A percentile compares a stretch with the other conserved stretches of the same genome.
Evolutionary conservation across 2,797 vertebrate genomes (phyloP).

Genomic region (Novumbra hubbsi): DNA sequence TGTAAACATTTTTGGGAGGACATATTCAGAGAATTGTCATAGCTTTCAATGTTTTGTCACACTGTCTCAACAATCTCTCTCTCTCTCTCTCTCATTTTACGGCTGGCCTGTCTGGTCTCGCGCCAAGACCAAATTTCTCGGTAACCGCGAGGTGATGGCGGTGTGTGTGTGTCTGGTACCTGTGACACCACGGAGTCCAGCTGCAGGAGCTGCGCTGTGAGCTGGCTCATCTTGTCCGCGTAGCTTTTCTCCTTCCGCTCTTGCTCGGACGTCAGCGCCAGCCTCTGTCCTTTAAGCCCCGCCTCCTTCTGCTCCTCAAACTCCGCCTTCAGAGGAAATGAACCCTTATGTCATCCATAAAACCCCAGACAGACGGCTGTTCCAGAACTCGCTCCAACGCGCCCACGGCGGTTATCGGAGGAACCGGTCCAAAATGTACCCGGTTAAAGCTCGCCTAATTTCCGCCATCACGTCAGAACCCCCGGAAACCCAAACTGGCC

Average conservation of each 20-base stretch:
- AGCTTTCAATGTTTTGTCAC: neutral
- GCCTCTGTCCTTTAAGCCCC: conserved; percentile 66
- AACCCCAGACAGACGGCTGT: neutral
- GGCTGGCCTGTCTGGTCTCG: neutral
- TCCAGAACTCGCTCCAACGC: conserved; percentile 3
- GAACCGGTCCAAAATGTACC: conserved; percentile 7
- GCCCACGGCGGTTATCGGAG: conserved; percentile 3
- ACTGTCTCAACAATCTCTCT: neutral
- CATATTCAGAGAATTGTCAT: too few relatives aligned
- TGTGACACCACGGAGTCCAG: conserved; percentile 72
- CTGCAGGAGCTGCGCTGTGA: conserved; percentile 78
- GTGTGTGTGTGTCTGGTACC: conserved; percentile 61
- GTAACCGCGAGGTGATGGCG: neutral
- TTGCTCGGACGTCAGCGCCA: conserved; percentile 59
- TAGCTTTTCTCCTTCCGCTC: conserved; percentile 67
- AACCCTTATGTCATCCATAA: neutral
- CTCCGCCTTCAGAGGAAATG: conserved; percentile 69
- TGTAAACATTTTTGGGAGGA: neutral
- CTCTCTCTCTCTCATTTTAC: neutral
- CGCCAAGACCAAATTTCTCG: neutral
- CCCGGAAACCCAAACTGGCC: conserved; percentile 1
- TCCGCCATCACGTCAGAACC: conserved; percentile 5
- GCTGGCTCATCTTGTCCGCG: conserved; percentile 71
- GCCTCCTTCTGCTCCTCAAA: conserved; percentile 72
- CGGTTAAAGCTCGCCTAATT: neutral